phyloP scores from a whole-genome alignment of 2,888 invertebrate species.

The Melanostoma mellinum region DNA sequence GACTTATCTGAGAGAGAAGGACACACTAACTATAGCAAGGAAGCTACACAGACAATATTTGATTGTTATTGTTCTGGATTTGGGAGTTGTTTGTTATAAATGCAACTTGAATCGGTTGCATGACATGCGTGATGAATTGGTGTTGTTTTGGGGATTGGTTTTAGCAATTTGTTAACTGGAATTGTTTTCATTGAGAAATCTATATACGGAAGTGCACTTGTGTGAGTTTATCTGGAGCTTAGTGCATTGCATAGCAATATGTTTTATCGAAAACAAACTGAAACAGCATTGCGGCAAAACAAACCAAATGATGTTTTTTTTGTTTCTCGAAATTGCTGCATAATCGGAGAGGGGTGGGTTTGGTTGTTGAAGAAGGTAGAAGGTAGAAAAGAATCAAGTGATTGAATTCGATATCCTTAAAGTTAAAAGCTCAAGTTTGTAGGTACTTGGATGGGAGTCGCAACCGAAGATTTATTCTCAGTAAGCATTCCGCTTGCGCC shows the following conservation, averaged over 20 bases:
- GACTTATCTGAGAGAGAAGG: not conserved
- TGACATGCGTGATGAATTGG: conserved; percentile 55
- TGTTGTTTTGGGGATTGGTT: conserved; percentile 8
- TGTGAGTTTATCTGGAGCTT: not conserved
- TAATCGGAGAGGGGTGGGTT: not conserved
- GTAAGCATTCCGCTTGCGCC: too few relatives aligned
- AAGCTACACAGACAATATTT: conserved; percentile 49
- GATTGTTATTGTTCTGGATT: conserved; percentile 56
- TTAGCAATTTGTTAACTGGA: conserved; percentile 31
- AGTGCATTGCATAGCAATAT: not conserved
- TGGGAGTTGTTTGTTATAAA: conserved; percentile 44
- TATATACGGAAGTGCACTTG: conserved; percentile 25
- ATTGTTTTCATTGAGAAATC: conserved; percentile 55
- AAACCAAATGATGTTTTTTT: conserved; percentile 47
- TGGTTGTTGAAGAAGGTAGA: too few relatives aligned
- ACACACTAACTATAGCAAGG: conserved; percentile 10
- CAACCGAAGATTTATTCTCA: too few relatives aligned
- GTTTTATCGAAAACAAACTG: conserved; percentile 39
- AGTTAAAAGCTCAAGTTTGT: too few relatives aligned
- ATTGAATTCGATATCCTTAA: too few relatives aligned
- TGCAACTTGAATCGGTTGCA: conserved; percentile 45
- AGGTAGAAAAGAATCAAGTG: too few relatives aligned
- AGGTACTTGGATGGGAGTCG: too few relatives aligned
- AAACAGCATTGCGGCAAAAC: conserved; percentile 58
- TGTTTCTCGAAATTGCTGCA: conserved; percentile 29